A percentile compares a stretch with the other conserved stretches of the same genome.
phyloP scores from a whole-genome alignment of 2,797 vertebrate species.

The Ispidina lecontei region DNA sequence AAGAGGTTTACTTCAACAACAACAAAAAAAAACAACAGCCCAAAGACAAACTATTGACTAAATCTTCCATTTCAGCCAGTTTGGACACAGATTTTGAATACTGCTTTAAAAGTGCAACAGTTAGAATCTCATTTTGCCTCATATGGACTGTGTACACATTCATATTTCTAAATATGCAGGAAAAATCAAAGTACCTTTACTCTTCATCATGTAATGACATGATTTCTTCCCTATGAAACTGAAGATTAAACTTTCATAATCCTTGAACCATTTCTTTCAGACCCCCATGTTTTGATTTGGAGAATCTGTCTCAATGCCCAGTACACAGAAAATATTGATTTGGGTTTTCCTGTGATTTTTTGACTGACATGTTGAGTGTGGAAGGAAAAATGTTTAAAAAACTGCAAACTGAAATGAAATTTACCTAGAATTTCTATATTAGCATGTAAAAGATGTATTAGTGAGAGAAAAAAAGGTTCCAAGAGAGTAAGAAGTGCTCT shows the following conservation, averaged over 20 bases:
- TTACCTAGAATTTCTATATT: background rate
- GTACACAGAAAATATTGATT: background rate
- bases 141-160: background rate
- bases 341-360: background rate
- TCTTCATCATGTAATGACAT: background rate
- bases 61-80: background rate
- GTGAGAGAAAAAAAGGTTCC: background rate
- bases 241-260: background rate
- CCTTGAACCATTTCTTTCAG: background rate
- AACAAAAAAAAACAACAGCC: too few species aligned
- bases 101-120: background rate
- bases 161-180: background rate
- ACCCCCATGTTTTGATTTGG: background rate
- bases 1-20: background rate
- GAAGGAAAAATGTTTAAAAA: background rate
- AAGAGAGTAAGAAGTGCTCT: background rate
- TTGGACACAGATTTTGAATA: background rate
- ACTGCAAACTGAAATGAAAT: background rate
- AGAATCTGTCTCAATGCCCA: background rate
- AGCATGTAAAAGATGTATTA: background rate
- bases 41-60: background rate
- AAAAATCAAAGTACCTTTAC: background rate
- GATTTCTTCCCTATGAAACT: background rate
- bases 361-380: fast-evolving
- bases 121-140: background rate